Base-by-base conservation (phyloP, 2,888 invertebrate species). In the Stenodera caucasica region DNA sequence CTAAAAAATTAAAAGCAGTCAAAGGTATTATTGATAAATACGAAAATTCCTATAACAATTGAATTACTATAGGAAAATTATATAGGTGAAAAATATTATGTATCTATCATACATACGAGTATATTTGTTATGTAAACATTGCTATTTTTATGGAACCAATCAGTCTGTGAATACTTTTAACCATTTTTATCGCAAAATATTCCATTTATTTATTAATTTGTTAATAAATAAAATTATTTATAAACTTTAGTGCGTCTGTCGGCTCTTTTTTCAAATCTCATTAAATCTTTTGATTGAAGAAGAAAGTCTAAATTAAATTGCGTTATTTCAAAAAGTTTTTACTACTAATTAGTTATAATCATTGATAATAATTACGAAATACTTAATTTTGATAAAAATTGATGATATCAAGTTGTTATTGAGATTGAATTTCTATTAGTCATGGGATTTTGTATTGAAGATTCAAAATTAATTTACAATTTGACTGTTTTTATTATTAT, bases 141-240 rank as follows among this genome's bases (percentile, higher is more conserved):
- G 37, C 60, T 40, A 40, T 55, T 57, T 58, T 58, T 62, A 52
- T 53, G 59, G 62, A 49, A 56, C 37, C 62, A 32, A 58, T 56
- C 59, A 53, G 62, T 63, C 62, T 63, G 51, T 30, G 23, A 9
- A 29, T 12, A 26, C 40, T 52, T 37, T 51, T n/a, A 33, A 33
- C 21, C 11, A 54, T 54, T 35, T 15, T 14, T 53, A n/a, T 53
- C 30, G 14, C 45, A 6, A 18, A 35, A 35, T 32, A 12, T 23
- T 15, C 6, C 23, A 11, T 35, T n/a, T 54, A 23, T 35, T 54
- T 54, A 54, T 26, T 54, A 18, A 9, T 11, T 12, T 11, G 35
- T 9, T 35, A 30, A n/a, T 51, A 51, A 30, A 21, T 50, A 50
- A 12, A 8, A 6, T 9, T 14, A 15, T 52, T 23, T 51, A 30